Evolutionary conservation across 2,113 vertebrate species (phyloP).

Genomic region (Nanorana parkeri): DNA sequence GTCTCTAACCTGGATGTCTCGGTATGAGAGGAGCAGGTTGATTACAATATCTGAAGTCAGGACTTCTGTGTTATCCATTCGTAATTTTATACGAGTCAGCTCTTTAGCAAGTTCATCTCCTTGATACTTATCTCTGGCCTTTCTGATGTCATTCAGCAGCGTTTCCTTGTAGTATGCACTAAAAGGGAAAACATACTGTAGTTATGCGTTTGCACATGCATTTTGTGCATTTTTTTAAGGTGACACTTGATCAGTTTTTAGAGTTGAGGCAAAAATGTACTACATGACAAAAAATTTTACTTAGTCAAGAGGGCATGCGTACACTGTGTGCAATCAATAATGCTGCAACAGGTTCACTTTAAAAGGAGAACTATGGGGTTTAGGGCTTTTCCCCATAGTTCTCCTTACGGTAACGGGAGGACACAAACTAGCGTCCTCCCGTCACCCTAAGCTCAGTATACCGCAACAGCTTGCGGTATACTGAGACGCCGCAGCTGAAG

Average conservation of each 20-base stretch:
- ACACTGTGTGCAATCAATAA: too few species aligned
- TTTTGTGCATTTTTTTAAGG: neutral
- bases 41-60: constrained; percentile 93
- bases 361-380: too few species aligned
- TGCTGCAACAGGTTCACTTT: too few species aligned
- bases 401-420: too few species aligned
- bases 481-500: too few species aligned
- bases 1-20: constrained; percentile 89
- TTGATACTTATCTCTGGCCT: constrained; percentile 91
- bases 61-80: constrained; percentile 90
- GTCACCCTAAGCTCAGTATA: too few species aligned
- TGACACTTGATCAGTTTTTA: neutral
- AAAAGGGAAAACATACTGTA: constrained; percentile 40
- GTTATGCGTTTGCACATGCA: constrained; percentile 19
- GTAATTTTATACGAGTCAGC: constrained; percentile 88
- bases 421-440: too few species aligned
- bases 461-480: too few species aligned
- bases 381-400: too few species aligned
- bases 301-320: too few species aligned
- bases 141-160: constrained; percentile 90
- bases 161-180: constrained; percentile 91
- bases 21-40: constrained; percentile 94
- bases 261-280: too few species aligned
- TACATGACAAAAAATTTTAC: too few species aligned
- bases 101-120: constrained; percentile 92